Conservation (phyloP, 53 echinoderm and acorn worm species). For the Holothuria scabra region DNA sequence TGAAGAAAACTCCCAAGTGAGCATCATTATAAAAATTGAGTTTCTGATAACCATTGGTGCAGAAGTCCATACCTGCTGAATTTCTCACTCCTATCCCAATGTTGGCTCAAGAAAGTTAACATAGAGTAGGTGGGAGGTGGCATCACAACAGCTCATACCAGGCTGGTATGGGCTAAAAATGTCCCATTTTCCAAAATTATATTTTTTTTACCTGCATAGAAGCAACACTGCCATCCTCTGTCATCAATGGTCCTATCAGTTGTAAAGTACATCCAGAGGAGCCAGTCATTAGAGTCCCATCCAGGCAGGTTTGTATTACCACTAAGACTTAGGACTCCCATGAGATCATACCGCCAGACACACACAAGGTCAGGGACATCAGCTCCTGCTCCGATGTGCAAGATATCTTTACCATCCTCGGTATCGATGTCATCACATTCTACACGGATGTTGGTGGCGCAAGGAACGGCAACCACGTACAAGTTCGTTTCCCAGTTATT, state of each 20-base stretch:
- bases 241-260: slow-evolving; percentile 29
- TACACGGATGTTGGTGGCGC: slow-evolving; percentile 13
- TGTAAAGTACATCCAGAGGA: slow-evolving; percentile 39
- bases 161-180: no score
- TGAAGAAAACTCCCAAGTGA: no score
- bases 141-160: no score
- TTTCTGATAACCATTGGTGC: no score
- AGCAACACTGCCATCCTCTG: slow-evolving; percentile 39
- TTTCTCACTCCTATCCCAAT: no score
- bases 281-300: slow-evolving; percentile 37
- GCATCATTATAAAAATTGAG: no score
- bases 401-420: slow-evolving; percentile 32
- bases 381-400: slow-evolving; percentile 25
- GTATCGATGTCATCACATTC: slow-evolving; percentile 29
- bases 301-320: slow-evolving; percentile 2
- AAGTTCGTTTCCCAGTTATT: slow-evolving; percentile 36
- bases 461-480: slow-evolving; percentile 27
- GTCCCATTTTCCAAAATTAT: no score
- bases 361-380: slow-evolving; percentile 40
- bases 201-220: slow-evolving; percentile 30
- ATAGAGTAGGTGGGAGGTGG: no score
- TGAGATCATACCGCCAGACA: slow-evolving; percentile 39
- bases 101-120: no score
- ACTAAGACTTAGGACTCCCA: slow-evolving; percentile 3
- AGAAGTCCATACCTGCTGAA: no score